A percentile compares a stretch with the other conserved stretches of the same genome.
phyloP scores from a whole-genome alignment of 2,888 invertebrate genomes.

The Lamellibrachia satsuma region DNA sequence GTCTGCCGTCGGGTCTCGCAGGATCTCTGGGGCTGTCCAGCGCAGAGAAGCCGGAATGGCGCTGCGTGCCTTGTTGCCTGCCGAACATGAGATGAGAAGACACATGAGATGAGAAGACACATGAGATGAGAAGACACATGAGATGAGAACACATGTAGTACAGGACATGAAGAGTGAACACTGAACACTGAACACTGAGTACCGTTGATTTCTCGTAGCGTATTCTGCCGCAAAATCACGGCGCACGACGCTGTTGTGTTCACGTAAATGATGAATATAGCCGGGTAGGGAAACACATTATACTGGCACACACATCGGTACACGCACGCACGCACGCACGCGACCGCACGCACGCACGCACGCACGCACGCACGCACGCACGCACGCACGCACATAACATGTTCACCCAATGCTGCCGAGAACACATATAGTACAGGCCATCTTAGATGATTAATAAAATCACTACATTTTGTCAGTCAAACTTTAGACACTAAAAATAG shows the following conservation, averaged over 20 bases:
- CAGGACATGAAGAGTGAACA: not conserved
- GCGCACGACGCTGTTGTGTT: not conserved
- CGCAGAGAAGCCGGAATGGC: conserved; percentile 56
- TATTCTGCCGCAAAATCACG: not conserved
- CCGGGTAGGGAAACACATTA: not conserved
- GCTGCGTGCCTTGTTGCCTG: conserved; percentile 54
- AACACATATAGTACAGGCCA: too few relatives aligned
- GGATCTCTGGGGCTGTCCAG: conserved; percentile 62
- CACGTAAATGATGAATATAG: not conserved
- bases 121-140: too few relatives aligned
- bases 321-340: too few relatives aligned
- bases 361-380: too few relatives aligned
- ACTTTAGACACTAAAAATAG: too few relatives aligned
- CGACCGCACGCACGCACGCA: too few relatives aligned
- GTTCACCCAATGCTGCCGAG: too few relatives aligned
- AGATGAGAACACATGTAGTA: too few relatives aligned
- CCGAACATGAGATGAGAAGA: not conserved
- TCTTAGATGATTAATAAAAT: too few relatives aligned
- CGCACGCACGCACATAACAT: too few relatives aligned
- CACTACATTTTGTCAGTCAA: too few relatives aligned
- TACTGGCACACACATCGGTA: not conserved
- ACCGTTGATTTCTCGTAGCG: not conserved
- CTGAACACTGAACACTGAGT: not conserved
- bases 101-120: too few relatives aligned
- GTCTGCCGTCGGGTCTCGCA: conserved; percentile 47